phyloP scores from a whole-genome alignment of 2,888 invertebrate genomes.

The Mythimna albipuncta region DNA sequence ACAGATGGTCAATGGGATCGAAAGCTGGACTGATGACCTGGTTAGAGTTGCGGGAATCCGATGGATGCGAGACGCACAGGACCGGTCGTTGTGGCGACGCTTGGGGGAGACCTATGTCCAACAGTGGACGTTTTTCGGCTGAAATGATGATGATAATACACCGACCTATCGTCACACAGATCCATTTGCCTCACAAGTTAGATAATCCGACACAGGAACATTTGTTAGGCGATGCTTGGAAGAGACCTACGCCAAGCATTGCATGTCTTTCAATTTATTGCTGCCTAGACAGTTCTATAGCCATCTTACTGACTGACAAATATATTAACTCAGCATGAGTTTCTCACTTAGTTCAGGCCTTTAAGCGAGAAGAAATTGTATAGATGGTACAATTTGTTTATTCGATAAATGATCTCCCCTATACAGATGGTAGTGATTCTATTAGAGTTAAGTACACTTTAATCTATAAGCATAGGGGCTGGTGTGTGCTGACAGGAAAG shows the following conservation, averaged over 20 bases:
- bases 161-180: no score
- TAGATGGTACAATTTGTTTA: constrained; percentile 19
- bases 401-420: constrained; percentile 36
- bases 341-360: neutral
- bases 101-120: no score
- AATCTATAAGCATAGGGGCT: constrained; percentile 40
- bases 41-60: no score
- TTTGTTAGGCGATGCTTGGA: neutral
- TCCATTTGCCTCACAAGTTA: neutral
- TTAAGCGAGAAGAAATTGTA: neutral
- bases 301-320: no score
- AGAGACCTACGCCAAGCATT: neutral
- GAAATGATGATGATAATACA: neutral
- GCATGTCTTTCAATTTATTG: no score
- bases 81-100: no score
- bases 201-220: neutral
- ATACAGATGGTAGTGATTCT: constrained; percentile 8
- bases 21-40: no score
- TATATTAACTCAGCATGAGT: no score
- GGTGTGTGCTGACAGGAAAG: constrained; percentile 16
- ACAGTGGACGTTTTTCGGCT: no score
- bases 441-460: constrained; percentile 12
- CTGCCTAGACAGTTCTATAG: no score
- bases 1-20: no score
- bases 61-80: no score